Conservation (phyloP, 2,113 vertebrate genomes). For the Nyctibius bracteatus region DNA sequence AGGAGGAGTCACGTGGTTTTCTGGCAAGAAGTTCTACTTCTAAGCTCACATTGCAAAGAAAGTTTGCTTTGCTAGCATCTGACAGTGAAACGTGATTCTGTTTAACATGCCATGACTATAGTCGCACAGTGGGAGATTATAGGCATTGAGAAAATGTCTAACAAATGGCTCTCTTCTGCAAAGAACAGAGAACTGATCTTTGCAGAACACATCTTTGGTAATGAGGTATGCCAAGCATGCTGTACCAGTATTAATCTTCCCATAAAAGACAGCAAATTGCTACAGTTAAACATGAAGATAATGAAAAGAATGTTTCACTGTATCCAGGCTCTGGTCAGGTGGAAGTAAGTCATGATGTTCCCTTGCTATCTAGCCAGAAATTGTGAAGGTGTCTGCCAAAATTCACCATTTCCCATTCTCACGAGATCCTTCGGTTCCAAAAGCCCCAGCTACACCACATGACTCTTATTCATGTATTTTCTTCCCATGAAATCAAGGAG, state of each 20-base stretch:
- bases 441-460: not conserved
- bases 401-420: not conserved
- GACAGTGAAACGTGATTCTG: slow-evolving; percentile 22
- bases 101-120: not conserved
- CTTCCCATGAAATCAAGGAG: not conserved
- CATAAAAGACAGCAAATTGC: not conserved
- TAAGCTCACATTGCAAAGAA: not conserved
- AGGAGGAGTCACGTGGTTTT: not conserved
- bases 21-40: not conserved
- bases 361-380: not conserved
- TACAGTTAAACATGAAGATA: not conserved
- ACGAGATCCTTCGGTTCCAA: not conserved
- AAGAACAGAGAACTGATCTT: slow-evolving; percentile 12
- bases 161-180: not conserved
- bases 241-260: slow-evolving; percentile 3
- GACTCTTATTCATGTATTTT: not conserved
- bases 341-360: not conserved
- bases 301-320: not conserved
- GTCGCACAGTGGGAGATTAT: not conserved
- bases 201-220: slow-evolving; percentile 14
- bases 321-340: not conserved
- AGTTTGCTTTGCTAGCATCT: not conserved
- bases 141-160: slow-evolving; percentile 2
- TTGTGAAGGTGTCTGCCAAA: not conserved
- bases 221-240: not conserved